Evolutionary conservation across 2,888 invertebrate species (phyloP).

Genomic region (Pycnomerus fuliginosus): DNA sequence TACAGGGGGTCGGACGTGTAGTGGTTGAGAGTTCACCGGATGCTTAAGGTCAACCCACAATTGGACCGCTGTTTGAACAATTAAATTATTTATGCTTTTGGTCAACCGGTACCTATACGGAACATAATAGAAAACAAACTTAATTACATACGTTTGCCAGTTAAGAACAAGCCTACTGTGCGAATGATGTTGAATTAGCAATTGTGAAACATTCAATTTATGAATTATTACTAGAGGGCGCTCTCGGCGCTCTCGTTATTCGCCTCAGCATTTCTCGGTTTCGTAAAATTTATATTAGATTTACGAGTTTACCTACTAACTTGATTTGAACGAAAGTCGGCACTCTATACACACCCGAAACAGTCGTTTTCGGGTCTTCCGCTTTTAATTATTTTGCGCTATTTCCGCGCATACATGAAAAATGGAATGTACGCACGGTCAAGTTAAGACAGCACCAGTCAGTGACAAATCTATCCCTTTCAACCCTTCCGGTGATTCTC

Average conservation of each 20-base stretch:
- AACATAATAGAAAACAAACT: constrained; percentile 56
- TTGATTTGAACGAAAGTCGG: constrained; percentile 40
- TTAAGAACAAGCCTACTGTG: constrained; percentile 51
- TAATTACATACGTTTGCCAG: constrained; percentile 51
- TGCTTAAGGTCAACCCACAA: constrained; percentile 21
- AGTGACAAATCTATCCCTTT: constrained; percentile 48
- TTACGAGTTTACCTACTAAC: constrained; percentile 44
- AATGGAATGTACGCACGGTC: constrained; percentile 32
- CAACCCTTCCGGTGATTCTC: constrained; percentile 38
- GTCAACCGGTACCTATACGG: constrained; percentile 49
- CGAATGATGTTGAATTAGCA: constrained; percentile 53
- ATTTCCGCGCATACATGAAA: not conserved
- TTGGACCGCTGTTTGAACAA: constrained; percentile 43
- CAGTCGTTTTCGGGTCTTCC: constrained; percentile 18
- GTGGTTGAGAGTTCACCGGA: constrained; percentile 14
- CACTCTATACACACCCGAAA: constrained; percentile 7
- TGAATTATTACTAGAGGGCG: constrained; percentile 51
- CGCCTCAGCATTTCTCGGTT: constrained; percentile 17
- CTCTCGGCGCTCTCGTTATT: constrained; percentile 29
- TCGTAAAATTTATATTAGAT: constrained; percentile 51
- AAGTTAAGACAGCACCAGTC: constrained; percentile 45
- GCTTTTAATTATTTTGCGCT: constrained; percentile 24
- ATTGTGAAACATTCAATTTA: constrained; percentile 55
- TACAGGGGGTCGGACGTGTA: constrained; percentile 24
- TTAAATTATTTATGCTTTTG: constrained; percentile 52